These are phyloP conservation scores for Pheosia tremula DNA, from an alignment of 2,888 invertebrate genomes.

Conservation along the genomic window DNA sequence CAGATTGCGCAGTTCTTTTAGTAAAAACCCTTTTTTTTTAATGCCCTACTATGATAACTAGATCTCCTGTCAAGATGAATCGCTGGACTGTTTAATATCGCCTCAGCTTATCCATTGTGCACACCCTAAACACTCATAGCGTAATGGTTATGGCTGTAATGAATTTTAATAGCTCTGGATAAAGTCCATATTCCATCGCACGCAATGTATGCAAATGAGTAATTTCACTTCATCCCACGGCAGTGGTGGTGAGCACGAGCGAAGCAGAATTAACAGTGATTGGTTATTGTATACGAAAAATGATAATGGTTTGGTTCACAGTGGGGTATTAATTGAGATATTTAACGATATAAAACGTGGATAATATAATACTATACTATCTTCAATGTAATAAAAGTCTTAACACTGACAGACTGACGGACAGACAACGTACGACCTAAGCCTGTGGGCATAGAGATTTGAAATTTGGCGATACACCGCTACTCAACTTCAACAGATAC, in stretches of 20 bases:
- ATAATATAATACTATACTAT: too few species aligned
- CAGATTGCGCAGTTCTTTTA: too few species aligned
- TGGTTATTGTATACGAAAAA: constrained; percentile 54
- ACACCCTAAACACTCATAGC: constrained; percentile 11
- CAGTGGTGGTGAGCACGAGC: constrained; percentile 58
- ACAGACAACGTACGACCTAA: too few species aligned
- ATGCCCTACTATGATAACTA: too few species aligned
- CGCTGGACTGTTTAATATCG: background rate
- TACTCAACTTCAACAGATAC: too few species aligned
- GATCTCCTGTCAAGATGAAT: too few species aligned
- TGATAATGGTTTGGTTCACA: constrained; percentile 50
- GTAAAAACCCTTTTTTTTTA: too few species aligned
- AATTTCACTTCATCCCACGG: constrained; percentile 58
- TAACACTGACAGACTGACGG: too few species aligned
- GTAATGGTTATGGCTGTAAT: constrained; percentile 9
- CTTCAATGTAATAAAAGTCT: too few species aligned
- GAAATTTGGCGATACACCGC: too few species aligned
- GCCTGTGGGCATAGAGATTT: too few species aligned
- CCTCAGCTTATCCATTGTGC: constrained; percentile 16
- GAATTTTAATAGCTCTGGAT: constrained; percentile 31
- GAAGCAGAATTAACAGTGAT: constrained; percentile 48
- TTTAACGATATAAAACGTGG: too few species aligned
- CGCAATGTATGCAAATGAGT: constrained; percentile 50
- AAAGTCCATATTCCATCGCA: constrained; percentile 44
- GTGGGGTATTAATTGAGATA: constrained; percentile 9